Conservation (phyloP, 2,113 vertebrate genomes). For the Tetraodon nigroviridis region DNA sequence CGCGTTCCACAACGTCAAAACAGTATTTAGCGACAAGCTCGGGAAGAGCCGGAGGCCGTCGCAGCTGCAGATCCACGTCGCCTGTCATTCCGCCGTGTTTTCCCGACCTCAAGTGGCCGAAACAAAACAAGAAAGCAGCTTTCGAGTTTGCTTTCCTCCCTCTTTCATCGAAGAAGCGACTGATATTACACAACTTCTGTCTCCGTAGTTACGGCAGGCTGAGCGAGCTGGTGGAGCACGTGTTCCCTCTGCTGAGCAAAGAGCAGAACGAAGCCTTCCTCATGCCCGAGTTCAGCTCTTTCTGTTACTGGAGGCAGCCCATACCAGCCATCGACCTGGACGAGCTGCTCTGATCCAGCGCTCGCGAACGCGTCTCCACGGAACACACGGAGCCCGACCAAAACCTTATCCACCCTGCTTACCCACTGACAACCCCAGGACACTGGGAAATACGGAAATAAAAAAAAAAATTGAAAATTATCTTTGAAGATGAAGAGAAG, state of each 20-base stretch:
- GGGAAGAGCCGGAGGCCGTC: too few species aligned
- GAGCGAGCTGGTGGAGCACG: conserved; percentile 93
- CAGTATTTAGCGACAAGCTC: too few species aligned
- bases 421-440: not conserved
- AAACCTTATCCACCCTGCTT: conserved; percentile 7
- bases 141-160: not conserved
- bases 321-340: conserved; percentile 84
- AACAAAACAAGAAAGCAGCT: not conserved
- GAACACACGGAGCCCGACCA: conserved; percentile 19
- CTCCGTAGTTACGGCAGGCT: conserved; percentile 84
- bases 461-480: conserved; percentile 11
- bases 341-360: conserved; percentile 77
- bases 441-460: conserved; percentile 1
- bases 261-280: conserved; percentile 90
- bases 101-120: not conserved
- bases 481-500: conserved; percentile 15
- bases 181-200: not conserved
- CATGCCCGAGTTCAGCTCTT: conserved; percentile 93
- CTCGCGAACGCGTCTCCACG: conserved; percentile 32
- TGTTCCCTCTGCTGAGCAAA: conserved; percentile 91
- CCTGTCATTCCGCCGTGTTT: too few species aligned
- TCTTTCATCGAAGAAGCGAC: not conserved
- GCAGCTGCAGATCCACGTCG: too few species aligned
- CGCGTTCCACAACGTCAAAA: too few species aligned
- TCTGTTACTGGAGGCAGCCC: conserved; percentile 93